Base-by-base conservation (phyloP, 2,888 invertebrate species). In the Myopa testacea region DNA sequence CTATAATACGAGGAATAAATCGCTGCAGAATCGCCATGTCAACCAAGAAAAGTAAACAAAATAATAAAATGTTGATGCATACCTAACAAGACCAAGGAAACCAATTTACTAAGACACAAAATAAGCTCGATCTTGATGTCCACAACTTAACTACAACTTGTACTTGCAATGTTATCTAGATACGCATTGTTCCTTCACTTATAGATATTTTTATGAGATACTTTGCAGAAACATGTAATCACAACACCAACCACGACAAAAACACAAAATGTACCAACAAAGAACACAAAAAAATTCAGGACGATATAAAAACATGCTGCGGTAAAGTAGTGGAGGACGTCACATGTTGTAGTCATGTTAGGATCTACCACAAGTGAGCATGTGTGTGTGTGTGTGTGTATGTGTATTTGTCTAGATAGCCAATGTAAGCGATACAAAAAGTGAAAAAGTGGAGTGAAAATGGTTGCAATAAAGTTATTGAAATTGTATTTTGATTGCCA, bases 171-270 rank as follows among this genome's bases (percentile, higher is more conserved):
- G 14, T 50, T 50, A 14, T 50, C 50, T 10, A 50, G 37, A 37
- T 65, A 65, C 26, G 34, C 50, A 69, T 69, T 50, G 40, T 26
- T 69, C 58, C 37, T 58, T 71, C n/a, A 38, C n/a, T 60, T 60
- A 40, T 71, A 71, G 71, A 71, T 71, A 71, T 71, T 71, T 71
- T 71, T 71, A 71, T 58, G 60, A 71, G 58, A 71, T 71, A 71
- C 60, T 71, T 71, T n/a, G 55, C 58, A 71, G 37, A 71, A 71
- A 58, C 38, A 58, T 71, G 58, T 71, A 37, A 71, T 71, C 55
- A 58, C 34, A 71, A 60, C 55, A 55, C 58, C 58, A 58, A 37
- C 58, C 7, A 52, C 14, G 10, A 40, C 26, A 26, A 7, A 45
- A 16, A 68, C 34, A 26, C 26, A 26, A 26, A 26, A 26, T 26